These are phyloP conservation scores for Megalops atlanticus DNA, from an alignment of 2,113 vertebrate species.

Conservation along the genomic window DNA sequence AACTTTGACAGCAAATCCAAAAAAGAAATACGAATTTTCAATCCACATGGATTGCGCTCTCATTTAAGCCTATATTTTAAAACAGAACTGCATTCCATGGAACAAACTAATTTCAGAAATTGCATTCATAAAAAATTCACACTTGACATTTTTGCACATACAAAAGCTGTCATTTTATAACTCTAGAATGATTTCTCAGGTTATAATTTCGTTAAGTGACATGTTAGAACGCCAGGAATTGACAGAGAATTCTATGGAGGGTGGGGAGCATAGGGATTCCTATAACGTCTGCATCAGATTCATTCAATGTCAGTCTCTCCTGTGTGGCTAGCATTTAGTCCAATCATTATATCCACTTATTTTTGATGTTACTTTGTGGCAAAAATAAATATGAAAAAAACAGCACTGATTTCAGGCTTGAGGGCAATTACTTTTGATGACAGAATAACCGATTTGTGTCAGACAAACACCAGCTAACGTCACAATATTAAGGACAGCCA, in stretches of 20 bases:
- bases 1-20: too few species aligned
- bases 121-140: neutral
- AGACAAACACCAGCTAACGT: neutral
- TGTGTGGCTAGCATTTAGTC: neutral
- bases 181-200: too few species aligned
- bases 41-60: neutral
- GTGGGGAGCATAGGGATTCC: too few species aligned
- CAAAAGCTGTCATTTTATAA: too few species aligned
- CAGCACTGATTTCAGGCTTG: neutral
- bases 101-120: neutral
- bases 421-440: neutral
- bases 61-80: neutral
- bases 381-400: too few species aligned
- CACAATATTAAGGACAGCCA: neutral
- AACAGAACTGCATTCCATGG: neutral
- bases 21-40: neutral
- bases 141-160: neutral
- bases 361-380: neutral
- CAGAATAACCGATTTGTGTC: neutral
- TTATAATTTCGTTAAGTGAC: too few species aligned
- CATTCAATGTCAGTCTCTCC: neutral
- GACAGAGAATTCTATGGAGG: too few species aligned
- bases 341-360: neutral
- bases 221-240: too few species aligned
- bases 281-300: neutral